These are phyloP conservation scores for Synergus itoensis DNA, from an alignment of 2,888 invertebrate species.

Conservation along the genomic window DNA sequence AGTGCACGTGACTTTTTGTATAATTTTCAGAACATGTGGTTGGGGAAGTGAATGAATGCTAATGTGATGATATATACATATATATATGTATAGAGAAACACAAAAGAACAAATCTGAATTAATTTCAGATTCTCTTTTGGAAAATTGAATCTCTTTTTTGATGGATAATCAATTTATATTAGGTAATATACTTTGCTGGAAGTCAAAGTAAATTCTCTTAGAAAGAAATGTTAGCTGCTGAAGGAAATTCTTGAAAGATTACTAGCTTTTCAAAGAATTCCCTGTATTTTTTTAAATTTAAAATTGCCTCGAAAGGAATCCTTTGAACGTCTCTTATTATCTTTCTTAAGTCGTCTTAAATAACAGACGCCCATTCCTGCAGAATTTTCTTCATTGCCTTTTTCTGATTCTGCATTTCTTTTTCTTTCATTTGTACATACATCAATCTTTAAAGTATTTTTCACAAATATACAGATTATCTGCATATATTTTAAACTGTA, in stretches of 20 bases:
- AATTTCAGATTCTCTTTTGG: not conserved
- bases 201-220: not conserved
- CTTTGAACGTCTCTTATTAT: not conserved
- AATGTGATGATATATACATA: not conserved
- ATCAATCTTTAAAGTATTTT: not conserved
- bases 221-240: not conserved
- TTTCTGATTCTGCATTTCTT: not conserved
- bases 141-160: not conserved
- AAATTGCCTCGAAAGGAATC: not conserved
- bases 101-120: not conserved
- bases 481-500: too few relatives aligned
- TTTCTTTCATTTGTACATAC: too few relatives aligned
- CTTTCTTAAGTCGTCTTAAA: not conserved
- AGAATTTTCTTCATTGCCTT: not conserved
- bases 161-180: not conserved
- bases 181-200: not conserved
- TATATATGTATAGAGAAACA: not conserved
- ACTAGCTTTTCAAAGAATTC: not conserved
- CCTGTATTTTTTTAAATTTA: not conserved
- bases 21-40: constrained; percentile 19
- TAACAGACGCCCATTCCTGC: not conserved
- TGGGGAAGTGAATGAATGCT: constrained; percentile 12
- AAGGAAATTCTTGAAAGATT: not conserved
- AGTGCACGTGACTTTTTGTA: constrained; percentile 30
- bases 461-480: too few relatives aligned